A percentile compares a stretch with the other conserved stretches of the same genome.
phyloP scores from a whole-genome alignment of 1,140 invertebrate genomes.

The Neodiprion lecontei region DNA sequence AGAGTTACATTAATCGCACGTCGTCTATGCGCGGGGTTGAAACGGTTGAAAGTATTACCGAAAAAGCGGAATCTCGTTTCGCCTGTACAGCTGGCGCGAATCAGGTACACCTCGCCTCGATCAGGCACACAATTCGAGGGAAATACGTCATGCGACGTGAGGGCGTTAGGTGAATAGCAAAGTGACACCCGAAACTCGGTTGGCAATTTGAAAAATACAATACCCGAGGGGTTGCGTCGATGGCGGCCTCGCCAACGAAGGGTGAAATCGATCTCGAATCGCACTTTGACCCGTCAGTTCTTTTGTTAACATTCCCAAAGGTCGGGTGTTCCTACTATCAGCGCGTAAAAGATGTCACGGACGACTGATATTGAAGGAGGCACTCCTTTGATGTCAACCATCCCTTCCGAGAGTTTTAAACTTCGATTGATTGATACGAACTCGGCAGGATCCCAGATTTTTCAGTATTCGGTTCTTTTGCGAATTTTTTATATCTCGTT shows the following conservation, averaged over 20 bases:
- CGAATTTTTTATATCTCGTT: not conserved
- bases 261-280: slow-evolving; percentile 3
- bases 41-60: too few relatives aligned
- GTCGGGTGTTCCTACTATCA: not conserved
- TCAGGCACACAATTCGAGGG: not conserved
- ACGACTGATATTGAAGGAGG: not conserved
- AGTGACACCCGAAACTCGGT: slow-evolving; percentile 3
- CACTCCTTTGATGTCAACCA: not conserved
- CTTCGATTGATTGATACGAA: not conserved
- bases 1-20: not conserved
- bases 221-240: not conserved
- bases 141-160: not conserved
- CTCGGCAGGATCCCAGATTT: not conserved
- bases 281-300: slow-evolving; percentile 1
- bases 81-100: not conserved
- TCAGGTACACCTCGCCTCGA: not conserved
- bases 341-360: not conserved
- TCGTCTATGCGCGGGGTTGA: not conserved
- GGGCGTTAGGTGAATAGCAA: not conserved
- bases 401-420: not conserved
- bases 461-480: not conserved
- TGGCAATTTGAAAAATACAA: not conserved
- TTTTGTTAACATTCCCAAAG: not conserved
- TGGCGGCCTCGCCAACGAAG: not conserved
- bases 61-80: too few relatives aligned